Evolutionary conservation across 2,888 invertebrate species (phyloP), one percentile per base, ranked within the genome.

Genomic region (Drosophila pseudotakahashii): DNA sequence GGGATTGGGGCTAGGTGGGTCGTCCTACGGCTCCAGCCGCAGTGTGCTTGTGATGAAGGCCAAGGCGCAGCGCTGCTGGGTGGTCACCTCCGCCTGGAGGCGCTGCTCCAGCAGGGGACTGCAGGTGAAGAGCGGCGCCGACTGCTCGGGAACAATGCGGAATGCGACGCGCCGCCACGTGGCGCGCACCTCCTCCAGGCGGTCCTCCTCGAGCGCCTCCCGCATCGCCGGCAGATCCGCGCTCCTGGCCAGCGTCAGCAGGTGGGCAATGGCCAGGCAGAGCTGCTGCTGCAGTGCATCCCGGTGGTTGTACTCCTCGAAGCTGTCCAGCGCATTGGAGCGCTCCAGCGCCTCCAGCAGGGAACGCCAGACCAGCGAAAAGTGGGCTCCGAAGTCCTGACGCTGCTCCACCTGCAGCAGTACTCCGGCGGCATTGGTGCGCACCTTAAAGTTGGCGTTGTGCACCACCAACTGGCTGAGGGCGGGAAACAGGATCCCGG

Each of bases 241-340:
- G 3, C 90, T 89, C 1, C 91, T 92, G 0, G 95, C 92, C 6
- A 95, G 89, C 34, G 93, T 93, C 66, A 95, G 94, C 58, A 97
- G 89, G 89, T 97, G 96, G 32, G 95, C 94, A 7, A 97, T 92
- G 0, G 96, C 94, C 26, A 95, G 92, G 90, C 97, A 97, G 7
- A 97, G 92, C 95, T 98, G 97, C 90, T 97, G 96, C 69, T 96
- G 94, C n/a, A 98, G 93, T 88, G 95, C 95, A 89, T 97, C 97
- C 70, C 96, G 94, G 91, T 98, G 98, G 84, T 95, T 95, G 89
- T 96, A 97, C 91, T 98, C 98, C 26, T 94, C 95, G 78, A 95
- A 97, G 90, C 97, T 97, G 39, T 95, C 95, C 52, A 97, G 94
- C 88, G 96, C 94, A 63, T 95, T 95, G 0, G 97, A 95, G 78